These are phyloP conservation scores for Ctenomys sociabilis DNA, from an alignment of 2,113 vertebrate species.

Conservation along the genomic window DNA sequence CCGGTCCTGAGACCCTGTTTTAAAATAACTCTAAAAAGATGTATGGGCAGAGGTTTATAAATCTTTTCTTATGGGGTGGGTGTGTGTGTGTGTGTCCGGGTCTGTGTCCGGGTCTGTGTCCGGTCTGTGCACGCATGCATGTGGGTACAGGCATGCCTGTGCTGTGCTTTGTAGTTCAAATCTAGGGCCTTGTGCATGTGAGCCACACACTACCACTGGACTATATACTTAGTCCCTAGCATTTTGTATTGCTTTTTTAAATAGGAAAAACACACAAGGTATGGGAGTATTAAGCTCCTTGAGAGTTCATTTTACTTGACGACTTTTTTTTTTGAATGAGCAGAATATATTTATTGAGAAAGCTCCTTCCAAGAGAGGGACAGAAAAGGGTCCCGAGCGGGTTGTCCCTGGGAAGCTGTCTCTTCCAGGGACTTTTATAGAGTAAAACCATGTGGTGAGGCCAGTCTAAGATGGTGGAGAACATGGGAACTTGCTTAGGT, in stretches of 20 bases:
- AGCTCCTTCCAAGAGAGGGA: no score
- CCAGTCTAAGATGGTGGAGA: no score
- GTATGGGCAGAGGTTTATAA: slow-evolving; percentile 41
- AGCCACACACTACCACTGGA: not conserved
- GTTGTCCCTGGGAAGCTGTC: no score
- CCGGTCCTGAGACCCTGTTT: not conserved
- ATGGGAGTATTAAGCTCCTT: not conserved
- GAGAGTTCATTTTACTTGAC: not conserved
- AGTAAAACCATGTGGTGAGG: no score
- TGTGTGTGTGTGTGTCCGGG: not conserved
- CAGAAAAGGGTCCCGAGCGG: no score
- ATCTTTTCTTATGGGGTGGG: not conserved
- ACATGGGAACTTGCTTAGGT: no score
- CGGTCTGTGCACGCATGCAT: no score
- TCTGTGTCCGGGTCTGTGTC: no score
- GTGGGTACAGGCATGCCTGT: no score
- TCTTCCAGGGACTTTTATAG: no score
- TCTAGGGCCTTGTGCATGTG: not conserved
- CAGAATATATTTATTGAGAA: no score
- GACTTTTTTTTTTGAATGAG: not conserved
- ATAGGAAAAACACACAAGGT: not conserved
- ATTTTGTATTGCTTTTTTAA: not conserved
- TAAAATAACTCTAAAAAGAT: not conserved
- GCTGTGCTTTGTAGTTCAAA: not conserved
- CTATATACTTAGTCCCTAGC: not conserved